These are phyloP conservation scores for Ectropis crepuscularia DNA, from an alignment of 2,888 invertebrate species.

Conservation along the genomic window DNA sequence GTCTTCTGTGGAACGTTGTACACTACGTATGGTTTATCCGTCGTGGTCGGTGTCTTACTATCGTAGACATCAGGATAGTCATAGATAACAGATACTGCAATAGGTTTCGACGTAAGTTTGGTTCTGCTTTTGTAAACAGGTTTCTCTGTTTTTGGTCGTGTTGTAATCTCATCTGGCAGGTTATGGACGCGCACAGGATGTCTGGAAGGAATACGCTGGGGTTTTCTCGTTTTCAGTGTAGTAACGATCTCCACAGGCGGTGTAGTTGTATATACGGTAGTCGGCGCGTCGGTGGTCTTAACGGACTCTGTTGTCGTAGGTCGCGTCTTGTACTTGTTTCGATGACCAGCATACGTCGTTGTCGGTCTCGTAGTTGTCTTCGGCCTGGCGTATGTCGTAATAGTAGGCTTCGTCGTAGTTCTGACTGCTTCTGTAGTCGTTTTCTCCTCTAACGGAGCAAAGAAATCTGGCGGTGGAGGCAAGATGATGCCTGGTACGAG, in stretches of 20 bases:
- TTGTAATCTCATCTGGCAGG: conserved; percentile 67
- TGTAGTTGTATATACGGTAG: conserved; percentile 65
- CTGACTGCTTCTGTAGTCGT: conserved; percentile 63
- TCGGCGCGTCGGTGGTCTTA: conserved; percentile 71
- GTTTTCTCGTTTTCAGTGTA: conserved; percentile 68
- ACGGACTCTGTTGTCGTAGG: conserved; percentile 70
- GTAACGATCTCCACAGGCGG: conserved; percentile 72
- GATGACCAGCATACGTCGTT: conserved; percentile 61
- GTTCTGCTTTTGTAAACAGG: conserved; percentile 76
- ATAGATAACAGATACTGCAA: conserved; percentile 78
- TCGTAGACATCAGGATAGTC: conserved; percentile 79
- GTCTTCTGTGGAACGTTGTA: conserved; percentile 80
- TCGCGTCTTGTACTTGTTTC: conserved; percentile 73
- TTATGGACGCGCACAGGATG: conserved; percentile 76
- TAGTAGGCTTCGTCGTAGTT: conserved; percentile 61
- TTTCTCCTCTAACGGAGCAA: conserved; percentile 87
- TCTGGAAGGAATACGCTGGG: conserved; percentile 73
- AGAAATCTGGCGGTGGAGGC: conserved; percentile 95
- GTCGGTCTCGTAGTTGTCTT: conserved; percentile 68
- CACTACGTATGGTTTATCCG: conserved; percentile 79
- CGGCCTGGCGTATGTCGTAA: conserved; percentile 59
- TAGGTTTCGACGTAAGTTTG: conserved; percentile 79
- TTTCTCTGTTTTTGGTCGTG: conserved; percentile 75
- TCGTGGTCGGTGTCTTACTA: conserved; percentile 70
- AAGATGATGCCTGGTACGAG: conserved; percentile 94